Evolutionary conservation across 2,888 invertebrate genomes (phyloP), one percentile per base, ranked within the genome.

Genomic region (Hyalella azteca): DNA sequence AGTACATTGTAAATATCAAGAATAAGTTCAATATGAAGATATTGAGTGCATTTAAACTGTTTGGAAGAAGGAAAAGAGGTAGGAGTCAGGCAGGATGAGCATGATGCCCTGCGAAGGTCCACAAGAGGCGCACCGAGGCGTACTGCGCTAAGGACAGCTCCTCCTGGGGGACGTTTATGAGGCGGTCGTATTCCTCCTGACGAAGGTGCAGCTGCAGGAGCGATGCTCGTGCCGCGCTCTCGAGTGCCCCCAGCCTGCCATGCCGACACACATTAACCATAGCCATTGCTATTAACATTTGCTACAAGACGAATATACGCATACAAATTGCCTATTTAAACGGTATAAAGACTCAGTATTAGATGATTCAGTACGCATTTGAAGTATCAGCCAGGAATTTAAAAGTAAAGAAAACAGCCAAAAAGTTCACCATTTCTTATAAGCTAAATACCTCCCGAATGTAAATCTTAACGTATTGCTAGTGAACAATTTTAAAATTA

Each of bases 91-190:
- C n/a, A n/a, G n/a, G n/a, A n/a, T n/a, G n/a, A n/a, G n/a, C n/a
- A n/a, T n/a, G n/a, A n/a, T n/a, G n/a, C n/a, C n/a, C n/a, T n/a
- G n/a, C n/a, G n/a, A n/a, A n/a, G n/a, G n/a, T n/a, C n/a, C n/a
- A n/a, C n/a, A n/a, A n/a, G n/a, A n/a, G n/a, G 39, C 79, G 80
- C 80, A 83, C 83, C 36, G 81, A 73, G 26, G 81, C 79, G 76
- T 77, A 83, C 73, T 83, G 83, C 50, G 80, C 80, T 11, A 83
- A 78, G 19, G 80, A 78, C 13, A 83, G 73, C 59, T 81, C 73
- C 15, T 83, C 77, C 22, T 48, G 78, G 4, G 83, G 77, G 22
- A 48, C 73, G 41, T 40, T 49, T 5, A 73, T 78, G 13, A 83
- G 76, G 39, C 41, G 60, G 49, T 36, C 41, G 50, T 79, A 80